Evolutionary conservation across 2,113 vertebrate species (phyloP), one percentile per base, ranked within the genome.

Genomic region (Acanthochromis polyacanthus): DNA sequence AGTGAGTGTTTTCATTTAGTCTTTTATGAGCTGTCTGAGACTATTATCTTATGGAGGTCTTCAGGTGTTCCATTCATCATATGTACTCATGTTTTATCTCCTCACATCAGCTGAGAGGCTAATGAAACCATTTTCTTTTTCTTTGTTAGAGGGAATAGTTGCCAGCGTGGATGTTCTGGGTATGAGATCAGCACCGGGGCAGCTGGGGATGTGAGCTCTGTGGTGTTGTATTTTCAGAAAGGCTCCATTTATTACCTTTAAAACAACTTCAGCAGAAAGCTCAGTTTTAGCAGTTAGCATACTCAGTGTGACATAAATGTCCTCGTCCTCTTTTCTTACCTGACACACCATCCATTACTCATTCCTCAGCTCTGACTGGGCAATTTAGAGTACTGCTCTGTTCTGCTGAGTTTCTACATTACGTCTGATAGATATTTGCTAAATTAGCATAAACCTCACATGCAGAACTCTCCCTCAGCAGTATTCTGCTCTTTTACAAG

Each of bases 371-470:
- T 75, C 75, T 88, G 75, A 89, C 80, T n/a, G 46, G 48, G 63
- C 71, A 73, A 3, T 78, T 81, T 83, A 55, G 22, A 10, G 38
- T 1, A 20, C 59, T 17, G 1, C 40, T 36, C 58, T 16, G 28
- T 82, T 85, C 67, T 87, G 87, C 84, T 89, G 82, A 75, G 65
- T 67, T 74, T 46, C 74, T 66, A 45, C 61, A 62, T 73, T 65
- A 78, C 17, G 43, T 57, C 56, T 77, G 65, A 85, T 68, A 22
- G 63, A 67, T 71, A 76, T 85, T 85, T 80, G 81, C 85, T 70
- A 73, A 53, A 84, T 87, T 83, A 73, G 69, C 87, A 82, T 82
- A 86, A 84, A 65, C 30, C 22, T 51, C 43, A 16, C 14, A 16
- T 43, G 67, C 61, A 23, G 55, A 14, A 19, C 60, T 63, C 38